Base-by-base conservation (phyloP, 2,888 invertebrate species). In the Rhaphigaster nebulosa region DNA sequence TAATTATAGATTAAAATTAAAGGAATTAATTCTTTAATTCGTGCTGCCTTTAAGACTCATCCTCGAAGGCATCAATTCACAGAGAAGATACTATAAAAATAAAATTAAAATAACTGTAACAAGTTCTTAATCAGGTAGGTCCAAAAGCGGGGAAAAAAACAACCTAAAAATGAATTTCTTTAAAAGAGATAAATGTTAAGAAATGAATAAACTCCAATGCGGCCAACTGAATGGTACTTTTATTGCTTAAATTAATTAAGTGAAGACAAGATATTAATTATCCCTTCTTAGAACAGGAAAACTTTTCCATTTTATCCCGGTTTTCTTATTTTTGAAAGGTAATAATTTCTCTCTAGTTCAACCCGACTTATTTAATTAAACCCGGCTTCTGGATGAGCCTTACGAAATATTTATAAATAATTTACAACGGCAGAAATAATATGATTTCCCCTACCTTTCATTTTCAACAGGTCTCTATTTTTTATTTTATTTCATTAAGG, bases 221-320 rank as follows among this genome's bases (percentile, higher is more conserved):
- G 70, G 8, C 20, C 20, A 76, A 76, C 20, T 76, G 38, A 76
- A 76, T 76, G 38, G 70, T 76, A 76, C 70, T 76, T 76, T 76
- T 38, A 76, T 76, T 76, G 70, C 70, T 76, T 34, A 38, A 76
- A 76, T 76, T 76, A 76, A 76, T 76, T 76, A 76, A 76, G 70
- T 8, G 6, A 38, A 23, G 70, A 38, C 70, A 76, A 76, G 70
- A 18, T 20, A 76, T 76, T 76, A 76, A 76, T 76, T 76, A 76
- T 76, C 70, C 38, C 70, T 38, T 26, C 70, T 76, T 38, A 76
- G 70, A 20, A 26, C 0, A 23, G 38, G 38, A 15, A 76, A 76
- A 76, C 20, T 8, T 38, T 38, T 76, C 38, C 70, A 38, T 76
- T 76, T 65, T 76, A 38, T 23, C 26, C 10, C 18, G 10, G 34